Conservation (phyloP, 2,888 invertebrate species). For the Sarcophaga caerulescens region DNA sequence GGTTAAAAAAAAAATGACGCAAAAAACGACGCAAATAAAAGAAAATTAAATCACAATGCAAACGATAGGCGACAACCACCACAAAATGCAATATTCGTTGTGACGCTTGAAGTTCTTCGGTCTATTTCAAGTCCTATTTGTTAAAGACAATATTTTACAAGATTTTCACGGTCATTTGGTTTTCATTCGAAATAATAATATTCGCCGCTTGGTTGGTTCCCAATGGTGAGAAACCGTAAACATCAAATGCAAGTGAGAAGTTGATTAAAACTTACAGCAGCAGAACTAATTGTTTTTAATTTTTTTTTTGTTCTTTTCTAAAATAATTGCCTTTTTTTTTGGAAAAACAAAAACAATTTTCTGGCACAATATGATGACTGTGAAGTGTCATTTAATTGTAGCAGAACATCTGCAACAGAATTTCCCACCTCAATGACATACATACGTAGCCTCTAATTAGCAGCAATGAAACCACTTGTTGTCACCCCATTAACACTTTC, state of each 20-base stretch:
- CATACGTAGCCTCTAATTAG: constrained; percentile 35
- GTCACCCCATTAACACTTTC: constrained; percentile 57
- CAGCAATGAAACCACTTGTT: constrained; percentile 46
- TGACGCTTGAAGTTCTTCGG: constrained; percentile 13
- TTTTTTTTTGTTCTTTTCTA: not conserved
- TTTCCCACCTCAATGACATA: constrained; percentile 21
- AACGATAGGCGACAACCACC: not conserved
- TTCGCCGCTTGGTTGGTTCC: constrained; percentile 50
- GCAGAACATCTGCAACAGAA: not conserved
- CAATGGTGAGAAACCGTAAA: constrained; percentile 14
- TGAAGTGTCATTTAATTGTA: constrained; percentile 47
- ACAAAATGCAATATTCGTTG: not conserved
- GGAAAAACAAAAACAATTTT: constrained; percentile 7
- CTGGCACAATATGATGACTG: not conserved
- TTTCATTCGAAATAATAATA: constrained; percentile 55
- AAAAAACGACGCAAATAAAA: too few relatives aligned
- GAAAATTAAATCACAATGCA: too few relatives aligned
- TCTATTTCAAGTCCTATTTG: not conserved
- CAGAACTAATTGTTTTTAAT: constrained; percentile 68
- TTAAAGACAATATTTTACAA: constrained; percentile 10
- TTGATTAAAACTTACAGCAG: constrained; percentile 65
- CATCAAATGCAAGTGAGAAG: constrained; percentile 38
- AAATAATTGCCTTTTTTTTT: not conserved
- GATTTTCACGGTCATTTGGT: constrained; percentile 65
- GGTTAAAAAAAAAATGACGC: too few relatives aligned